Percentiles rank a stretch among this genome's conserved stretches.
Conservation (phyloP, 2,113 vertebrate genomes). For the Pygoscelis antarcticus region DNA sequence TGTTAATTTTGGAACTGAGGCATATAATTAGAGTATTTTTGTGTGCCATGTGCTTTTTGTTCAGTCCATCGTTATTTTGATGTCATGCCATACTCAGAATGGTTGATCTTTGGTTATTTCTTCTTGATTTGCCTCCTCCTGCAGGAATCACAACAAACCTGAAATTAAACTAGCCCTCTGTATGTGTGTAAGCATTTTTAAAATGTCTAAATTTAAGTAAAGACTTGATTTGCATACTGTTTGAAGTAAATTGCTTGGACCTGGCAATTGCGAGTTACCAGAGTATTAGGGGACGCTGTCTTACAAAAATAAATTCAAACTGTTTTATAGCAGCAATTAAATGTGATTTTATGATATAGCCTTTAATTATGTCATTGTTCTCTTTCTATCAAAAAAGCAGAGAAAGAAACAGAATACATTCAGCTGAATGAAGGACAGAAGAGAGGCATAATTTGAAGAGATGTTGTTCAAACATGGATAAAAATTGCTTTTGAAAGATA, state of each 20-base stretch:
- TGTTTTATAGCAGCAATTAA: background rate
- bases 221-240: background rate
- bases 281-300: background rate
- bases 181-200: background rate
- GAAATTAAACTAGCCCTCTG: background rate
- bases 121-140: background rate
- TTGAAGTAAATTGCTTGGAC: background rate
- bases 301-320: background rate
- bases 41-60: background rate
- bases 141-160: background rate
- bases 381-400: background rate
- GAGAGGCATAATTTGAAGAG: background rate
- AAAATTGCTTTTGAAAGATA: background rate
- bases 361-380: background rate
- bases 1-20: background rate
- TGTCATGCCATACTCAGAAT: background rate
- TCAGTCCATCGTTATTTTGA: background rate
- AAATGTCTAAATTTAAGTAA: background rate
- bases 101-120: background rate
- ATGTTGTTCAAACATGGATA: background rate
- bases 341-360: background rate
- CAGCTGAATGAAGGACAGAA: background rate
- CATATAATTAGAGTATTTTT: background rate
- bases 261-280: background rate
- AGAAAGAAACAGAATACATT: background rate